Evolutionary conservation across 2,113 vertebrate genomes (phyloP), one percentile per base, ranked within the genome.

Genomic region (Todiramphus chloris): DNA sequence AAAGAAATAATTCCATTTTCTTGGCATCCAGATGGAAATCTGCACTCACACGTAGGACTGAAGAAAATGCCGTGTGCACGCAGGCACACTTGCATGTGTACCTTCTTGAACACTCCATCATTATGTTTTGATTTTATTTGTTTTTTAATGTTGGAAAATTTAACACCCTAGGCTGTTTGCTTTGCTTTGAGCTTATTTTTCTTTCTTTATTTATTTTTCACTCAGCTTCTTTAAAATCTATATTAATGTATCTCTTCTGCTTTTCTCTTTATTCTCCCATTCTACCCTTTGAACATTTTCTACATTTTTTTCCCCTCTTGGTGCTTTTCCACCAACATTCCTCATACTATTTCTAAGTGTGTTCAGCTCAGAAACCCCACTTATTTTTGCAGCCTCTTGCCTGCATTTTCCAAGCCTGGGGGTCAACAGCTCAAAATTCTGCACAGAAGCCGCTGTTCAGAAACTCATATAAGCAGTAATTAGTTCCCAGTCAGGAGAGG

Each of bases 401-500:
- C 6, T 11, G 35, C 48, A 44, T 75, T 79, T 94, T 70, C 67
- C 46, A 81, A 86, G 50, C 46, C 17, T 20, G 63, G 7, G 18
- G 18, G 35, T 63, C 53, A 93, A 20, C 2, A 15, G 14, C 25
- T 43, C 18, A 14, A 86, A 75, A 64, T 68, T 74, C 55, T 67
- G 41, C 58, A 24, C 30, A 51, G 78, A 44, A 93, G 59, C 30
- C 56, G 48, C 87, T 21, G 13, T 46, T 62, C 39, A 93, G 64
- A 86, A 91, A 74, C 53, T 25, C 3, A 0, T 46, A 50, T 11
- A 37, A 82, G 35, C 24, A 25, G 69, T 93, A 69, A 41, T 13
- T 75, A 89, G 77, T 95, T 97, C 96, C 83, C 37, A 46, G 31
- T 92, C 23, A 7, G 23, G 55, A 92, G 4, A 19, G 92, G 95